Percentiles rank a stretch among this genome's conserved stretches.
These are phyloP conservation scores for Octodonta nipae DNA, from an alignment of 2,888 invertebrate species.

Conservation along the genomic window DNA sequence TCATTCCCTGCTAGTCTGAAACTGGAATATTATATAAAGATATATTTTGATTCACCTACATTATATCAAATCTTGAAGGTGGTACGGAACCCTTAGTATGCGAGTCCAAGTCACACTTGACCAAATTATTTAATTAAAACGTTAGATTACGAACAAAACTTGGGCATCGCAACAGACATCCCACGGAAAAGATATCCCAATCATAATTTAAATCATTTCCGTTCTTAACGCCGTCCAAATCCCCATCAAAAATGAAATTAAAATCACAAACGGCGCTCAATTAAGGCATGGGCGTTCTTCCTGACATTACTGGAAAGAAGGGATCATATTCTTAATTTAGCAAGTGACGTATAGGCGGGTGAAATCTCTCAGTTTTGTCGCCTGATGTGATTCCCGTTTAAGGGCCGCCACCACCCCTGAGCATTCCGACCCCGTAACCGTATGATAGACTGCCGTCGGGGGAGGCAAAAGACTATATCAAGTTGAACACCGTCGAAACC, in stretches of 20 bases:
- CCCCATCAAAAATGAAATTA: slow-evolving; percentile 23
- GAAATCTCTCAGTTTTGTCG: slow-evolving; percentile 32
- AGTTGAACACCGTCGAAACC: slow-evolving; percentile 19
- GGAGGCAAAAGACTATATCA: slow-evolving; percentile 31
- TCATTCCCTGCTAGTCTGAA: too few relatives aligned
- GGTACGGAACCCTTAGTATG: too few relatives aligned
- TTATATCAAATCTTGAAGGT: too few relatives aligned
- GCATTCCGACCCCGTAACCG: slow-evolving; percentile 17
- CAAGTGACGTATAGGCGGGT: slow-evolving; percentile 30
- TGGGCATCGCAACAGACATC: too few relatives aligned
- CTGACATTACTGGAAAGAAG: slow-evolving; percentile 10
- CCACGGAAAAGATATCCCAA: too few relatives aligned
- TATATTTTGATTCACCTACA: too few relatives aligned
- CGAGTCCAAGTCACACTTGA: too few relatives aligned
- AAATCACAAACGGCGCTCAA: slow-evolving; percentile 26
- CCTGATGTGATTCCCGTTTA: slow-evolving; percentile 30
- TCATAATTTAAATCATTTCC: too few relatives aligned
- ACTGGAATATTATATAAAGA: too few relatives aligned
- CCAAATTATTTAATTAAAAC: too few relatives aligned
- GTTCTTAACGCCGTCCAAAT: slow-evolving; percentile 9
- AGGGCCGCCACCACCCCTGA: slow-evolving; percentile 10
- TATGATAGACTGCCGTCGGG: slow-evolving; percentile 31
- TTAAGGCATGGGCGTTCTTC: slow-evolving; percentile 22
- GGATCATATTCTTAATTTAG: slow-evolving; percentile 36
- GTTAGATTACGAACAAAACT: too few relatives aligned